Conservation (phyloP, 2,113 vertebrate genomes). For the Rhabdomys dilectus region DNA sequence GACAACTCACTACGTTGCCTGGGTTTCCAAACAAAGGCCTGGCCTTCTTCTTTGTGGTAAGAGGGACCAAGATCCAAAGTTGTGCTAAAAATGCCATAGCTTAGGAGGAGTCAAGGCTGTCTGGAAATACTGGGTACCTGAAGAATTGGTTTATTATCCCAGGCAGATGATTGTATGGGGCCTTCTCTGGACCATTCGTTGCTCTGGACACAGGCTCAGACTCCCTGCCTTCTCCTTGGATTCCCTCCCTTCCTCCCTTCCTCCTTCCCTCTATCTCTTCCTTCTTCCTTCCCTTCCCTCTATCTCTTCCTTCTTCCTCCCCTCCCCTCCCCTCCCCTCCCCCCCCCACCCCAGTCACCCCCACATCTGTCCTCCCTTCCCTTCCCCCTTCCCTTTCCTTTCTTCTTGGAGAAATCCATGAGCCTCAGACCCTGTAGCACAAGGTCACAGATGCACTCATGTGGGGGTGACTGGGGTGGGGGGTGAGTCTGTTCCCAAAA, state of each 20-base stretch:
- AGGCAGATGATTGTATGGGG: not conserved
- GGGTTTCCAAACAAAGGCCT: not conserved
- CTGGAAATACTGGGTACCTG: not conserved
- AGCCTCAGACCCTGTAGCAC: not conserved
- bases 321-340: too few relatives aligned
- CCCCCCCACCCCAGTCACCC: too few relatives aligned
- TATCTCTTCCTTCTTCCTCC: too few relatives aligned
- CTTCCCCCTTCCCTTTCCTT: too few relatives aligned
- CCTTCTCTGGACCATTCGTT: not conserved
- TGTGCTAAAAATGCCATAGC: not conserved
- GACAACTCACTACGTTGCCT: not conserved
- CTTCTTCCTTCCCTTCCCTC: not conserved
- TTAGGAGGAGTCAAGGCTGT: accelerated
- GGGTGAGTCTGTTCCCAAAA: not conserved
- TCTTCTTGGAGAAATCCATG: not conserved
- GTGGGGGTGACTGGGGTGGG: not conserved
- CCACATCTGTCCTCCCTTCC: too few relatives aligned
- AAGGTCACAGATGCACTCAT: not conserved
- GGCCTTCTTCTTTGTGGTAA: not conserved
- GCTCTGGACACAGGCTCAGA: not conserved
- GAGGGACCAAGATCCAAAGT: not conserved
- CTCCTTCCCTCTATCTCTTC: not conserved
- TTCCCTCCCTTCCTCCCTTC: not conserved
- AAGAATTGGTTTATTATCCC: not conserved
- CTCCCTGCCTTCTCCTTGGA: not conserved